Percentiles rank a stretch among this genome's conserved stretches.
Evolutionary conservation across 2,797 vertebrate genomes (phyloP).

Genomic region (Urocyon cinereoargenteus): DNA sequence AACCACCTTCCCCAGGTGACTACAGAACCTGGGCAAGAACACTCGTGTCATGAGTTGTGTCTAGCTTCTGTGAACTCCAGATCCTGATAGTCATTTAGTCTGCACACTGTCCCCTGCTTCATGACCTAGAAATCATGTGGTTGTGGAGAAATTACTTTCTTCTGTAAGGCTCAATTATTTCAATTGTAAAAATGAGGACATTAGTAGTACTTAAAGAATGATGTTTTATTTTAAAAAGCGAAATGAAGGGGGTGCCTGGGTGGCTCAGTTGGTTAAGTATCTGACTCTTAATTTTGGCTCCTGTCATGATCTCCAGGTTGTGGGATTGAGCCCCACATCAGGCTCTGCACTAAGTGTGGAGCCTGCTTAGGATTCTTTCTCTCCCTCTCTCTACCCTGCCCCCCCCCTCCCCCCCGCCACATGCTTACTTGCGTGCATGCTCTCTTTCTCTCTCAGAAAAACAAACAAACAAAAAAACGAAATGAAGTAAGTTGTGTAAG

Average conservation of each 20-base stretch:
- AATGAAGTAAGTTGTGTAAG: neutral
- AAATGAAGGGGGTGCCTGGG: neutral
- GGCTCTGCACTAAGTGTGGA: neutral
- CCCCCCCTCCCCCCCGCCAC: too few relatives aligned
- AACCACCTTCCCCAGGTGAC: neutral
- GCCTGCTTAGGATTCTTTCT: neutral
- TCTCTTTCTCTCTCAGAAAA: neutral
- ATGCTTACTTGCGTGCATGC: too few relatives aligned
- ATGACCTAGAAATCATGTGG: neutral
- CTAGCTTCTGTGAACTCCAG: neutral
- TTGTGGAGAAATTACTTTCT: neutral
- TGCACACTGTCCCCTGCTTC: neutral
- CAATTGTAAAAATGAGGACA: neutral
- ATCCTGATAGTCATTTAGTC: too few relatives aligned
- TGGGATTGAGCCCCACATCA: neutral
- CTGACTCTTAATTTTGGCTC: neutral
- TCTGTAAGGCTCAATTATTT: neutral
- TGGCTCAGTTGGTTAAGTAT: neutral
- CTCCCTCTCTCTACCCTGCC: neutral
- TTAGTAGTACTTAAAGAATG: neutral
- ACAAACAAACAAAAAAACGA: neutral
- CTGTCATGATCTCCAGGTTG: neutral
- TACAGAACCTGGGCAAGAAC: neutral
- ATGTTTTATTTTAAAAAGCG: neutral
- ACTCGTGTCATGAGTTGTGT: accelerated